Percentiles rank a stretch among this genome's conserved stretches.
Conservation (phyloP, 1,140 invertebrate genomes). For the Calycopis cecrops region DNA sequence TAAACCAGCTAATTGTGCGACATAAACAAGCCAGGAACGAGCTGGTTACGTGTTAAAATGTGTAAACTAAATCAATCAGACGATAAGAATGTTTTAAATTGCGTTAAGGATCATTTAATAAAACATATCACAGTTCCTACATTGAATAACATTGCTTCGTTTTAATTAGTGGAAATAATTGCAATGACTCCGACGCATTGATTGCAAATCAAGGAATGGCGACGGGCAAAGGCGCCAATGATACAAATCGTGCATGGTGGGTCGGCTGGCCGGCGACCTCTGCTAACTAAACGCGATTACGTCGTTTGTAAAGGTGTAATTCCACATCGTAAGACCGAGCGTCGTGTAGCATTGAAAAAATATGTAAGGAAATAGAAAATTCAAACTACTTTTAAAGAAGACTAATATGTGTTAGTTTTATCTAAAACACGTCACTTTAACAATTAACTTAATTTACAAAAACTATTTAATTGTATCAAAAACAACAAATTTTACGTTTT, state of each 20-base stretch:
- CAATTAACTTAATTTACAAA: no score
- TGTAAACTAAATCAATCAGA: constrained; percentile 9
- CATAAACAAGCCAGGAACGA: not conserved
- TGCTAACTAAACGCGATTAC: constrained; percentile 37
- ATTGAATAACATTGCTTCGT: constrained; percentile 15
- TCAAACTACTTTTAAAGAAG: no score
- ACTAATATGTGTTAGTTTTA: no score
- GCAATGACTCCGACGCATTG: constrained; percentile 50
- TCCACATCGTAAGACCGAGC: not conserved
- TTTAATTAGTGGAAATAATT: constrained; percentile 51
- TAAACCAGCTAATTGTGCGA: no score
- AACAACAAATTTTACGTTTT: no score
- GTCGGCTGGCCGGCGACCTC: constrained; percentile 55
- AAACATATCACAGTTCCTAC: not conserved
- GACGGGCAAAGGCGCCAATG: constrained; percentile 54
- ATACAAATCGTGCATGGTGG: constrained; percentile 35
- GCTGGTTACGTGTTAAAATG: not conserved
- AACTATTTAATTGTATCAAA: no score
- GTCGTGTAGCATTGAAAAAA: not conserved
- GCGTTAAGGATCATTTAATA: constrained; percentile 4
- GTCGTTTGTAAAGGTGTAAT: constrained; percentile 22
- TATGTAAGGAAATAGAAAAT: no score
- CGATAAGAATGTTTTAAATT: not conserved
- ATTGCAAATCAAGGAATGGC: constrained; percentile 50
- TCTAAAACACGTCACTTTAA: no score